Percentiles rank a stretch among this genome's conserved stretches.
Evolutionary conservation across 2,888 invertebrate genomes (phyloP).

Genomic region (Drosophila macrothrix): DNA sequence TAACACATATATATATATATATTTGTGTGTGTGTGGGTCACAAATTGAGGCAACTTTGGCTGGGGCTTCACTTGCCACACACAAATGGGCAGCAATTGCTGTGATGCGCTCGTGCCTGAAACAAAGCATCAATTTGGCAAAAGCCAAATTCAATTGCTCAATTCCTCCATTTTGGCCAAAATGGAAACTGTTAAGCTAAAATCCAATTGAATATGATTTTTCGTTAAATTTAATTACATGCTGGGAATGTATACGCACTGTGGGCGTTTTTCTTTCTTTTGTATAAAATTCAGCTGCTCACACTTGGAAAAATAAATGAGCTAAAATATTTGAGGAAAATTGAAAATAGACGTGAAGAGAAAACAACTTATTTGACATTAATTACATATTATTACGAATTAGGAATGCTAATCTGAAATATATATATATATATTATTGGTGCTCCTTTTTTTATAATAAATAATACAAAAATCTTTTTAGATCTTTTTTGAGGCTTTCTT

Average conservation of each 20-base stretch:
- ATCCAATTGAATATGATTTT: slow-evolving; percentile 44
- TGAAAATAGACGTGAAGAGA: neutral
- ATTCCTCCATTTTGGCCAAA: neutral
- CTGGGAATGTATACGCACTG: slow-evolving; percentile 41
- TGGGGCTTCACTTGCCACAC: slow-evolving; percentile 36
- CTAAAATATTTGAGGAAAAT: too few species aligned
- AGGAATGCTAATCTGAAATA: neutral
- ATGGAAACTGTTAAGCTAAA: slow-evolving; percentile 2
- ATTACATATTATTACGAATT: neutral
- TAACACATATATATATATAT: neutral
- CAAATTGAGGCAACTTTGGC: slow-evolving; percentile 49
- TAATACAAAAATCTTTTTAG: rapidly evolving
- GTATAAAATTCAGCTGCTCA: slow-evolving; percentile 39
- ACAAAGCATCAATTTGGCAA: slow-evolving; percentile 49
- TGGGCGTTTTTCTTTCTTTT: neutral
- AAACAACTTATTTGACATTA: neutral
- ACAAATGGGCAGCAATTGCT: slow-evolving; percentile 48
- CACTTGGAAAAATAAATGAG: neutral
- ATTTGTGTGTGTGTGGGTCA: slow-evolving; percentile 38
- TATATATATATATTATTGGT: neutral
- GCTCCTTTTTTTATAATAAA: neutral
- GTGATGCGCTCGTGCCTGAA: slow-evolving; percentile 49
- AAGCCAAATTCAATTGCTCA: slow-evolving; percentile 46
- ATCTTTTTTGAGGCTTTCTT: rapidly evolving
- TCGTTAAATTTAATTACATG: slow-evolving; percentile 36